Conservation (phyloP, 1,140 invertebrate genomes). For the Druon quercuslanigerum region DNA sequence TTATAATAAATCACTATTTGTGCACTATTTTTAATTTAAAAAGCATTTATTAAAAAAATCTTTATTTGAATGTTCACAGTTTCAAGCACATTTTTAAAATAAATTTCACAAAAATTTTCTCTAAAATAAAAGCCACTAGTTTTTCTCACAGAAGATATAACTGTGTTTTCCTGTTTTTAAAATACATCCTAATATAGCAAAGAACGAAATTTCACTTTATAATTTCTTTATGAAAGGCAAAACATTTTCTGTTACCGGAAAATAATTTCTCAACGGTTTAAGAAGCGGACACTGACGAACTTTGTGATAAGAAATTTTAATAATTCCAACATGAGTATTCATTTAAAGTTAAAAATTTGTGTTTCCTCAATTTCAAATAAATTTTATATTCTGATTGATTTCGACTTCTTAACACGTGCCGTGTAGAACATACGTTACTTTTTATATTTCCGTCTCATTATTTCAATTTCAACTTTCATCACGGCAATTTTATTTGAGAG, state of each 20-base stretch:
- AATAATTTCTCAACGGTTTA: background rate
- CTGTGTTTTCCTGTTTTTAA: background rate
- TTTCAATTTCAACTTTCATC: background rate
- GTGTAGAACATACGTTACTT: no score
- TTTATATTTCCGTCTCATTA: no score
- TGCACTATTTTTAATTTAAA: no score
- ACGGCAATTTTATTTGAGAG: background rate
- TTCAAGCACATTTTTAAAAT: no score
- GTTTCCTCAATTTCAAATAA: background rate
- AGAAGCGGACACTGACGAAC: background rate
- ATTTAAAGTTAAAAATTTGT: background rate
- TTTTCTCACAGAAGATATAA: background rate
- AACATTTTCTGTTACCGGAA: background rate
- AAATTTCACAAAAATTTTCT: background rate
- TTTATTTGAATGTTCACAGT: no score
- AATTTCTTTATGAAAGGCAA: slow-evolving; percentile 13
- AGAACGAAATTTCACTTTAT: slow-evolving; percentile 6
- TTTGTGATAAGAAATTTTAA: slow-evolving; percentile 3
- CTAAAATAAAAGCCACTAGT: background rate
- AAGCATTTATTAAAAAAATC: no score
- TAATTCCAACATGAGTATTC: slow-evolving; percentile 7
- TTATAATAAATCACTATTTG: no score
- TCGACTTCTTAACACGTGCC: background rate
- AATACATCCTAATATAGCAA: background rate
- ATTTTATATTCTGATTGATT: background rate